Base-by-base conservation (phyloP, 2,888 invertebrate species). In the Deladenus siricidicola region DNA sequence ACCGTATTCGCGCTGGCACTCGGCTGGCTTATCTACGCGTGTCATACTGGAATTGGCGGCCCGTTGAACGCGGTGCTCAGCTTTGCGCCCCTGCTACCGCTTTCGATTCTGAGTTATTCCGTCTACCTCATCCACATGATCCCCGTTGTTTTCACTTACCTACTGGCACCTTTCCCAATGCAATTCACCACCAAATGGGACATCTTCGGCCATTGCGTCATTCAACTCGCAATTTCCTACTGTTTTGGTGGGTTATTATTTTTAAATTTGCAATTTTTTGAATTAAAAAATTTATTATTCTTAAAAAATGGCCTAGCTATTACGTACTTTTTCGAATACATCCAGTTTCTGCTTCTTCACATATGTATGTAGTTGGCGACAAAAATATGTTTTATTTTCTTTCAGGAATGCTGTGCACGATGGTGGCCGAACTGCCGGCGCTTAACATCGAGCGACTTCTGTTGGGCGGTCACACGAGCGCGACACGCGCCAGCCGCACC, bases 81-180 rank as follows among this genome's bases (percentile, higher is more conserved):
- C 1, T 65, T 68, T 50, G 68, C 71, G 28, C 62, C 64, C 23
- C 68, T 79, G 28, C 62, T 80, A 30, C 78, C 79, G 3, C 62
- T 79, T 4, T 76, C 78, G 29, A 70, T 71, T 24, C 68, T 79
- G 28, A 72, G 74, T 55, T 79, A 78, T 64, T 71, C 78, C 58
- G 78, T 76, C 24, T 79, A 80, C 58, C 66, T 79, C 17, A 70
- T 79, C 63, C 79, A 79, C 63, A 74, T 79, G 70, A 76, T 79
- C 14, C 73, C 79, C 4, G 79, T 79, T 50, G 77, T 77, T 4
- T 66, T 77, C 53, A 77, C 77, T 21, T 77, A 78, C 56, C 70
- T 77, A 47, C 60, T 78, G 21, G 71, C 67, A 23, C 73, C 76
- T 19, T 77, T 77, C 71, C 77, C 77, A 19, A 70, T 77, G 51